Evolutionary conservation across 2,797 vertebrate genomes (phyloP), one percentile per base, ranked within the genome.

Genomic region (Epinephelus awoara): DNA sequence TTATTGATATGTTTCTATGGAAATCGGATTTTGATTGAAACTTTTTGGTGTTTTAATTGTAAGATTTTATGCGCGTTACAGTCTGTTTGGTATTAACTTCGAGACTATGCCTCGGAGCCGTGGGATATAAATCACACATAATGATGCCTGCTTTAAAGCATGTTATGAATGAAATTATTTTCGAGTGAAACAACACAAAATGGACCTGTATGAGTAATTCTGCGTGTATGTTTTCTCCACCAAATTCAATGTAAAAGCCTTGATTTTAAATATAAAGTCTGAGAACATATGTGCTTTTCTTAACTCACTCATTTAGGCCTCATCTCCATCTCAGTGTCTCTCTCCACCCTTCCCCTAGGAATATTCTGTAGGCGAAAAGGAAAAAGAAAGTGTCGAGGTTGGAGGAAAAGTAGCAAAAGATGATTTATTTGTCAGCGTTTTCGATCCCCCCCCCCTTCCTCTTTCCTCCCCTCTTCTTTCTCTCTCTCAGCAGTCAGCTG

Each of bases 381-480:
- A 27, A 67, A 66, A 23, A 58, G 72, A 88, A 91, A 86, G 74
- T 80, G 85, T 90, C 77, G 82, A 89, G 85, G 77, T 75, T 83
- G 74, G 80, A 91, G 95, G 95, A 96, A 97, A 98, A 97, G 96
- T 96, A 85, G 82, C 69, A 96, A 96, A 96, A 95, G 95, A 97
- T 98, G 97, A 98, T 98, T 98, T 97, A 97, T 98, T 96, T 96
- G 95, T 97, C 95, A 96, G 96, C 93, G 94, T 74, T 97, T 97
- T 97, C 96, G 95, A 96, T 96, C 3, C 46, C 14, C 38, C 34
- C 50, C 27, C 96, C 96, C 95, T 95, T 92, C 88, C n/a, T 12
- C 6, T 29, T 3, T 1, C 17, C 40, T 15, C 14, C 18, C 19
- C 61, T 40, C 55, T 47, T 40, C 62, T 57, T 59, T 55, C 82